These are phyloP conservation scores for Pseudomyrmex cubaensis DNA, from an alignment of 1,140 invertebrate genomes.

Conservation along the genomic window DNA sequence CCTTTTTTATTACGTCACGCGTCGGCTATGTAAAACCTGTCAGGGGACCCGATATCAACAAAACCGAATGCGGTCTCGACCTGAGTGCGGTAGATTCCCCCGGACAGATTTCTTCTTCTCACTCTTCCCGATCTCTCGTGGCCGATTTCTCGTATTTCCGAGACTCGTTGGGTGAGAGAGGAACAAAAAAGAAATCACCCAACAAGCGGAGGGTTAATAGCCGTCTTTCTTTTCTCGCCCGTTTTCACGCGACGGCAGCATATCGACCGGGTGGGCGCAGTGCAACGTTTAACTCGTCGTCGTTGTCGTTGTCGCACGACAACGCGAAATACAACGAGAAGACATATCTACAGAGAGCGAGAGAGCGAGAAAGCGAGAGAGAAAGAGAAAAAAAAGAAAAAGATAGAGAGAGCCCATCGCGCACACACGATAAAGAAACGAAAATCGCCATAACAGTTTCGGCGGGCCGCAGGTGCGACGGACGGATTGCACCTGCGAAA, in stretches of 20 bases:
- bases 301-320: neutral
- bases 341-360: neutral
- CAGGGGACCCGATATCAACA: conserved; percentile 30
- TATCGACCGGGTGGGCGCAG: conserved; percentile 57
- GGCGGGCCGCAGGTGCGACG: conserved; percentile 70
- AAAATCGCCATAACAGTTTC: conserved; percentile 72
- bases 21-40: neutral
- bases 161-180: neutral
- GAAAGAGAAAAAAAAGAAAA: too few species aligned
- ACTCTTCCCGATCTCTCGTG: neutral
- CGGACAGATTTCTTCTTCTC: neutral
- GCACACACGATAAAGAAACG: conserved; percentile 47
- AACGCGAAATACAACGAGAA: neutral
- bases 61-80: neutral
- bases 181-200: neutral
- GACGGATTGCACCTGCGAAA: neutral
- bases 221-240: conserved; percentile 48
- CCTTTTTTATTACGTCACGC: conserved; percentile 25
- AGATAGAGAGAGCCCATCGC: neutral
- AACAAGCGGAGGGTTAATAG: conserved; percentile 18
- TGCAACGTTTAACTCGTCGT: conserved; percentile 45
- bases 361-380: too few species aligned
- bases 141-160: neutral
- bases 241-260: conserved; percentile 1
- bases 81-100: neutral